Percentiles rank a stretch among this genome's conserved stretches.
Evolutionary conservation across 1,140 invertebrate species (phyloP).

Genomic region (Drosophila varians): DNA sequence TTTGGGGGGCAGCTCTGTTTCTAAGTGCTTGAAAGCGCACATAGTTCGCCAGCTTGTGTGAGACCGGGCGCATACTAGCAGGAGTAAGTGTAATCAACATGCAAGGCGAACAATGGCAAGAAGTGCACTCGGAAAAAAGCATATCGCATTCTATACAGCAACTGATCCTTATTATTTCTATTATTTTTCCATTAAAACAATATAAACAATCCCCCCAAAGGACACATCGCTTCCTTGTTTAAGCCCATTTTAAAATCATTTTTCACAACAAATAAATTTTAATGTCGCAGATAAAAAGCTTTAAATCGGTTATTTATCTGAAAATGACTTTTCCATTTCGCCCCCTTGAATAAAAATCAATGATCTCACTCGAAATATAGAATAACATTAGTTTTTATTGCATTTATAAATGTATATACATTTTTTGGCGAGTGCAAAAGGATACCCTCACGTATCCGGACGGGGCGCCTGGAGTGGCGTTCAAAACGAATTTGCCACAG

Average conservation of each 20-base stretch:
- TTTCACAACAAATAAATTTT: not conserved
- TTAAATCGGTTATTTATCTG: not conserved
- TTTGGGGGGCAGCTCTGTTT: slow-evolving; percentile 16
- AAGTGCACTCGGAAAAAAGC: slow-evolving; percentile 3
- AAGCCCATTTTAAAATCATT: not conserved
- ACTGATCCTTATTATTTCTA: not conserved
- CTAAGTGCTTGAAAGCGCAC: slow-evolving; percentile 57
- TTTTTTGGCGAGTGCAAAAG: slow-evolving; percentile 14
- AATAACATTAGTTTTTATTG: not conserved
- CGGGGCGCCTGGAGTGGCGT: slow-evolving; percentile 62
- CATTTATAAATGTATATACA: not conserved
- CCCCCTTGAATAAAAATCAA: not conserved
- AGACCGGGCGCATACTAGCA: slow-evolving; percentile 32
- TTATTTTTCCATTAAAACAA: not conserved
- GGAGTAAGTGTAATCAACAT: slow-evolving; percentile 60
- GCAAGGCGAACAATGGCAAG: slow-evolving; percentile 48
- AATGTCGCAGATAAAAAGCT: not conserved
- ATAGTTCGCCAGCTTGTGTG: slow-evolving; percentile 46
- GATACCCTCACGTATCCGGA: slow-evolving; percentile 47
- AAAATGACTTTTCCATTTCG: not conserved
- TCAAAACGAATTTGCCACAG: slow-evolving; percentile 82
- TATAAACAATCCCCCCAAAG: not conserved
- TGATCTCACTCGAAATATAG: not conserved
- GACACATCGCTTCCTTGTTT: not conserved
- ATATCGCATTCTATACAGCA: too few relatives aligned